Base-by-base conservation (phyloP, 2,888 invertebrate species). In the Melanostoma mellinum region DNA sequence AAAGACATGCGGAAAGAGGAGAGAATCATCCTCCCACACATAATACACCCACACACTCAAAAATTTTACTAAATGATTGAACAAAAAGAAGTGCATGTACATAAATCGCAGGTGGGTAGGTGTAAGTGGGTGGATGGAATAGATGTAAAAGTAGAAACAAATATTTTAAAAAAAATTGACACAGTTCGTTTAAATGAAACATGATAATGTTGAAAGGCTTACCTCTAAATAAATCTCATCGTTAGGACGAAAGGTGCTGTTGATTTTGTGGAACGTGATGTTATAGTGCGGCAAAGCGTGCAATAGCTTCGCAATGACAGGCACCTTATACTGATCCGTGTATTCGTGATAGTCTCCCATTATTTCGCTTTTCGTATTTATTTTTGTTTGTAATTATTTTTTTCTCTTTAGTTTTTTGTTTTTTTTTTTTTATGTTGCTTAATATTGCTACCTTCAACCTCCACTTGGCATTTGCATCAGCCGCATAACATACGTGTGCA, bases 261-360 rank as follows among this genome's bases (percentile, higher is more conserved):
- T 97, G 92, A 97, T 97, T 88, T 94, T 94, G 90, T 97, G 96
- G 89, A 98, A 94, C 88, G 96, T 95, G 89, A 97, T 96, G 92
- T 98, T 97, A 91, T 97, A 94, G 92, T 98, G 98, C 85, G 98
- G 98, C 92, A 98, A 93, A 88, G 94, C 93, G 92, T 98, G 97
- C 91, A 98, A 95, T 92, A 97, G 94, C 92, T 94, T 94, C 89
- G 97, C 96, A 92, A 98, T 94, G 90, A 95, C 94, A 92, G 97
- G 96, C 92, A 96, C 95, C 93, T 94, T 94, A 93, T 96, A 97
- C 89, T 94, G 94, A 93, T 96, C 96, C 91, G 94, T 94, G 75
- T 90, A 90, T 86, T 90, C 90, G 84, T 89, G 89, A 86, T 90
- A 90, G 87, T 90, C 90, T 52, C 89, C 91, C 91, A 90, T 90